Base-by-base conservation (phyloP, 2,797 vertebrate species). In the Leptatherina wallacei region DNA sequence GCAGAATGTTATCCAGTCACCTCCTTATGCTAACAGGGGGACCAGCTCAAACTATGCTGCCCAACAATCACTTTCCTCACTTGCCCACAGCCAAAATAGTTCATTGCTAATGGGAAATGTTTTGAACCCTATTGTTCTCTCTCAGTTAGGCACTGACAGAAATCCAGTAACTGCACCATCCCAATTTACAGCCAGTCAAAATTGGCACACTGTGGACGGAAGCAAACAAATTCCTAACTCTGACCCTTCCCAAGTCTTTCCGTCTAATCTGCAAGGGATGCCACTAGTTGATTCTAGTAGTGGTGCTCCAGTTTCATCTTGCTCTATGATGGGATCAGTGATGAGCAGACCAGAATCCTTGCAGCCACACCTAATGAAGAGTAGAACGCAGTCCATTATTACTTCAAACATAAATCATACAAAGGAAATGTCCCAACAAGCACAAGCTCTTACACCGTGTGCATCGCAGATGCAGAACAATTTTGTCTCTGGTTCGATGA, bases 101-200 rank as follows among this genome's bases (percentile, higher is more conserved):
- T 94, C 96, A 47, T 89, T 95, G 59, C 94, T 95, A 78, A 96
- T 98, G 91, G 96, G 95, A 36, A 96, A 94, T 16, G 90, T 95
- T 79, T 95, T 96, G 72, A 96, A 97, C 90, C 96, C 97, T 40
- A 96, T 97, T 78, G 95, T 98, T 83, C 94, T 96, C 69, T 94
- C 97, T 75, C 97, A 97, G 86, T 92, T 96, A 11, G 96, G 94
- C 91, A 96, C 88, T 1, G 89, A 92, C 74, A 78, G 91, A 18
- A 88, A 94, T 88, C 93, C 93, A 79, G 85, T 94, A 42, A 90
- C 91, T 42, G 81, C 93, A 0, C 93, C 93, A 78, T 87, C 94
- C 73, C 94, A 95, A 62, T 91, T 87, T 85, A 87, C 89, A 49
- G 84, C 89, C 57, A 90, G 78, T 85, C 91, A 93, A 55, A 92